phyloP scores from a whole-genome alignment of 1,140 invertebrate genomes.

The Psilanteris sp. region DNA sequence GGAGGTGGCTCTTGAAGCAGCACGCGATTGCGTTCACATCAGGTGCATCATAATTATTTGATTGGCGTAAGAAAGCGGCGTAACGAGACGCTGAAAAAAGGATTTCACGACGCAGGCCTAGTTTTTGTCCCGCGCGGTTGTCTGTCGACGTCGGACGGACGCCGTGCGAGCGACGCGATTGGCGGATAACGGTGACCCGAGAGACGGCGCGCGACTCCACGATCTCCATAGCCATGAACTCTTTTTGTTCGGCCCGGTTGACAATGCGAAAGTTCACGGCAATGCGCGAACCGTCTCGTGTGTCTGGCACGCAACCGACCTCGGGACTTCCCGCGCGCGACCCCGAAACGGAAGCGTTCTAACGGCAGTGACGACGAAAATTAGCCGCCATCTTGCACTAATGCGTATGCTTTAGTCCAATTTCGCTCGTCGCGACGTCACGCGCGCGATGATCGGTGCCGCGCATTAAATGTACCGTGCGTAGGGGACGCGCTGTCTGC shows the following conservation, averaged over 20 bases:
- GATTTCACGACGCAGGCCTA: conserved; percentile 16
- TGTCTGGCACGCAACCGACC: conserved; percentile 73
- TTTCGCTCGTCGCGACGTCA: conserved; percentile 15
- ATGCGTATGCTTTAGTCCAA: conserved; percentile 29
- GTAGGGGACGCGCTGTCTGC: too few species aligned
- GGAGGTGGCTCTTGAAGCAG: background rate
- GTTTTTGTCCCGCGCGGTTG: conserved; percentile 35
- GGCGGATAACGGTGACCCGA: conserved; percentile 70
- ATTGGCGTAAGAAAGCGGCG: conserved; percentile 41
- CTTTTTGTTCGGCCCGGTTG: conserved; percentile 60
- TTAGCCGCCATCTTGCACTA: conserved; percentile 39
- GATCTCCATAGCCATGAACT: conserved; percentile 68
- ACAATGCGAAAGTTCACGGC: conserved; percentile 69
- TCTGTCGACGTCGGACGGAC: conserved; percentile 29
- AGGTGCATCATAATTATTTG: conserved; percentile 40
- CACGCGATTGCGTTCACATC: conserved; percentile 23
- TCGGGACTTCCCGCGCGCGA: conserved; percentile 70
- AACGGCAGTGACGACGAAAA: conserved; percentile 68
- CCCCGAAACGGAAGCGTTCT: conserved; percentile 67
- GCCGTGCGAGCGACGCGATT: conserved; percentile 46
- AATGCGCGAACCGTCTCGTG: conserved; percentile 68
- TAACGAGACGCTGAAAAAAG: conserved; percentile 16
- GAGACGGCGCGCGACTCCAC: conserved; percentile 63
- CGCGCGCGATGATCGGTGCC: too few species aligned
- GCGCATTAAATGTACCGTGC: too few species aligned